A percentile compares a stretch with the other conserved stretches of the same genome.
phyloP scores from a whole-genome alignment of 2,888 invertebrate genomes.

The Drosophila acutilabella region DNA sequence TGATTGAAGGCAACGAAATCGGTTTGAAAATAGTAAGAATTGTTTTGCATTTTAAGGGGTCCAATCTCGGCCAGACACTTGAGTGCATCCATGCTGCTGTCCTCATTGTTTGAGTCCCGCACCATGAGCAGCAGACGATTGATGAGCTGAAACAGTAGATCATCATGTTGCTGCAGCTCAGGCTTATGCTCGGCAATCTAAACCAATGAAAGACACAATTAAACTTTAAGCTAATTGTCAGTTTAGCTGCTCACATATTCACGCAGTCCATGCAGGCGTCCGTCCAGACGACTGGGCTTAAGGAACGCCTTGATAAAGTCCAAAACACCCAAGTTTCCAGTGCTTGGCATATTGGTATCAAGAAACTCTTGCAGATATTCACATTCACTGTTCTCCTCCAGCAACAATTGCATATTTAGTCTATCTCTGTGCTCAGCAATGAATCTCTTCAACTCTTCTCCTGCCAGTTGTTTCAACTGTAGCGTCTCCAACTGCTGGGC shows the following conservation, averaged over 20 bases:
- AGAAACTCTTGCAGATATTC: conserved; percentile 52
- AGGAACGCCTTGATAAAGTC: conserved; percentile 58
- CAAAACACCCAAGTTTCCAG: conserved; percentile 27
- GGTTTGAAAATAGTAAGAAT: conserved; percentile 80
- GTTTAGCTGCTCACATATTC: conserved; percentile 57
- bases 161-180: conserved; percentile 55
- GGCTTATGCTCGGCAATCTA: conserved; percentile 75
- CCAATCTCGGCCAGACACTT: conserved; percentile 87
- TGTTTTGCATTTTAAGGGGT: conserved; percentile 69
- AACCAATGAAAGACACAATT: not conserved
- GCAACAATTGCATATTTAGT: conserved; percentile 53
- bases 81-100: conserved; percentile 88
- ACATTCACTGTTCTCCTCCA: conserved; percentile 67
- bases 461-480: conserved; percentile 50
- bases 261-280: conserved; percentile 56
- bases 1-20: conserved; percentile 65
- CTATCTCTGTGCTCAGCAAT: conserved; percentile 45
- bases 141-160: conserved; percentile 70
- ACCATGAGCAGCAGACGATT: conserved; percentile 72
- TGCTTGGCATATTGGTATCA: conserved; percentile 18
- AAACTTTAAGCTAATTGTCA: not conserved
- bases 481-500: conserved; percentile 46
- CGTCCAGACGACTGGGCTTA: conserved; percentile 55
- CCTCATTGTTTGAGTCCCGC: conserved; percentile 56
- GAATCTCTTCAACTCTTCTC: conserved; percentile 52